Conservation (phyloP, 2,797 vertebrate genomes). For the Pampus argenteus region DNA sequence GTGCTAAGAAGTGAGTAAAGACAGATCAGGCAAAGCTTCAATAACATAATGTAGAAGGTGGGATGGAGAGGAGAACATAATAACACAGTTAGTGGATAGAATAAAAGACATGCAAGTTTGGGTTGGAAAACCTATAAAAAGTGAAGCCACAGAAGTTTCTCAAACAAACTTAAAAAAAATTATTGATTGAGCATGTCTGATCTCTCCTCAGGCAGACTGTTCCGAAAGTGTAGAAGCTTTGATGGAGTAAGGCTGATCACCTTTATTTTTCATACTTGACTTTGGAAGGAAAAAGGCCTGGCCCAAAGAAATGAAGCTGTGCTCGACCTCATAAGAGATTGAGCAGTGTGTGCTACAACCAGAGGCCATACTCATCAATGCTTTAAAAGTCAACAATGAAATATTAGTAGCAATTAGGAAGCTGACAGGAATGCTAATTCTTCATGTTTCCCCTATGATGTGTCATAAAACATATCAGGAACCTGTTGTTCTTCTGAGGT, state of each 20-base stretch:
- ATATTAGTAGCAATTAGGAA: constrained; percentile 38
- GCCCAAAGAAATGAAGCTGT: constrained; percentile 16
- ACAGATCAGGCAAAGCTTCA: neutral
- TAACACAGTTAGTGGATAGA: neutral
- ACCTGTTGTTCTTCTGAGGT: neutral
- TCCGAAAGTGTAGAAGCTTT: constrained; percentile 40
- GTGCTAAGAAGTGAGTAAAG: neutral
- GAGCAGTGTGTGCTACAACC: constrained; percentile 30
- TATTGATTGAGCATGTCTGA: constrained; percentile 55
- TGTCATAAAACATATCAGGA: neutral
- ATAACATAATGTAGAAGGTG: neutral
- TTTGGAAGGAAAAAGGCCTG: constrained; percentile 32
- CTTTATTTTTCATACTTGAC: constrained; percentile 62
- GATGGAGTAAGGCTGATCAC: constrained; percentile 51
- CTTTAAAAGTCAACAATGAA: constrained; percentile 57
- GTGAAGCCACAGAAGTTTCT: constrained; percentile 50
- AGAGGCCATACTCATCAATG: constrained; percentile 11
- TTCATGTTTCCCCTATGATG: constrained; percentile 14
- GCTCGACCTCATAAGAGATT: constrained; percentile 7
- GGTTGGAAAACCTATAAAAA: constrained; percentile 37
- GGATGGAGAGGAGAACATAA: constrained; percentile 14
- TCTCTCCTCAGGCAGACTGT: constrained; percentile 47
- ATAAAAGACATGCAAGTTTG: constrained; percentile 26
- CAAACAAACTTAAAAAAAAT: constrained; percentile 60
- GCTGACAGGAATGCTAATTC: constrained; percentile 7